Evolutionary conservation across 2,888 invertebrate genomes (phyloP), one percentile per base, ranked within the genome.

Genomic region (Abrostola triplasia): DNA sequence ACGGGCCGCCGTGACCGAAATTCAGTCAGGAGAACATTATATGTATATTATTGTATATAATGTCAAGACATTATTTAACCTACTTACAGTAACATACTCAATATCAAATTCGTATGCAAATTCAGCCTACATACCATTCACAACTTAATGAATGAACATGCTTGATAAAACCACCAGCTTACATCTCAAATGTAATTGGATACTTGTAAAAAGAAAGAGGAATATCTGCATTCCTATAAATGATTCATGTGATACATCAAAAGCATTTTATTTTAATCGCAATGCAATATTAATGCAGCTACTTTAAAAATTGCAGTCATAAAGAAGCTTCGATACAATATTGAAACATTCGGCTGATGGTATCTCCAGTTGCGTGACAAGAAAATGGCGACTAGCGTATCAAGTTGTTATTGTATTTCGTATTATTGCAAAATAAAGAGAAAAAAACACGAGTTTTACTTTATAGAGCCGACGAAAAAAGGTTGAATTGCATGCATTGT

Each of bases 401-500:
- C 72, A 55, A 53, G 54, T 70, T 73, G 70, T 77, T 67, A 57
- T 59, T 63, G 13, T 42, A 59, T n/a, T 64, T 40, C 53, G 38
- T 74, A 48, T 63, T 48, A 12, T 40, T 56, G 44, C 2, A 57
- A 60, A 42, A 44, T 12, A 49, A 54, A 58, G 36, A 36, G 2
- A n/a, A 37, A 24, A n/a, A 4, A 13, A 49, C 69, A 71, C 56
- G 71, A 76, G 57, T 44, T 36, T 24, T 10, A 65, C 10, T 76
- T 6, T 5, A 44, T 37, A 57, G 47, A 54, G 53, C 40, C 36
- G 42, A 6, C 48, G 57, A 5, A 55, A 13, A 55, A 8, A 42
- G 7, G 10, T 35, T 11, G 35, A 8, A 38, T 38, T 40, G 24
- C 11, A 13, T 37, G 37, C 8, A 11, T 24, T 47, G 5, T 6